Evolutionary conservation across 2,113 vertebrate genomes (phyloP), one percentile per base, ranked within the genome.

Genomic region (Sinosuthora webbiana): DNA sequence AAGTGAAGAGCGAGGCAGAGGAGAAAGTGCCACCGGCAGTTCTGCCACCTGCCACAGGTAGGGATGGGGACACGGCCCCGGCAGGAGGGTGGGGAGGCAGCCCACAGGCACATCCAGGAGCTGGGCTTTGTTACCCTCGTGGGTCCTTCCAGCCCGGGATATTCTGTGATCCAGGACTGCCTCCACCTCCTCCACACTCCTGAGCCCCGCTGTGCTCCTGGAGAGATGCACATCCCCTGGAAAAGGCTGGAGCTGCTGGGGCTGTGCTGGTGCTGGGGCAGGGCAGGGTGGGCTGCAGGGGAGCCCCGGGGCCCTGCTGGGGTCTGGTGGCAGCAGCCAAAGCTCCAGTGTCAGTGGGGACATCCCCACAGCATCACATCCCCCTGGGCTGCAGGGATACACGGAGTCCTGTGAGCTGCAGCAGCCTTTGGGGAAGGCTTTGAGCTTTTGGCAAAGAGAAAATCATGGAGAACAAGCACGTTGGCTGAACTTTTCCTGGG

Each of bases 151-250:
- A 75, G 45, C 53, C 21, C 47, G 7, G 53, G 62, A 15, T 15
- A 1, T 41, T 45, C 60, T 39, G 13, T 7, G 39, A 4, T 4
- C 25, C 47, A n/a, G 68, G 47, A 5, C 56, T 63, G 39, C 30
- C 56, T 60, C 25, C 23, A 0, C 9, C 56, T n/a, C 67, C 80
- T 56, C 62, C 3, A 0, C 0, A 0, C 4, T 37, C 45, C 23
- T 25, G 73, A 8, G 0, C 33, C 39, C 52, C 35, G 9, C 1
- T 0, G 5, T 10, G 35, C 17, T 3, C 30, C 49, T 0, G 1
- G 53, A 64, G 55, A 0, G 0, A 1, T 2, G 18, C 15, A 33
- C 37, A 63, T 5, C 30, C 39, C 1, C 1, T 11, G 59, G 59
- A 4, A 68, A 35, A 41, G 31, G 49, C 63, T 81, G 80, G 50